Base-by-base conservation (phyloP, 2,797 vertebrate genomes). In the Phataginus tricuspis region DNA sequence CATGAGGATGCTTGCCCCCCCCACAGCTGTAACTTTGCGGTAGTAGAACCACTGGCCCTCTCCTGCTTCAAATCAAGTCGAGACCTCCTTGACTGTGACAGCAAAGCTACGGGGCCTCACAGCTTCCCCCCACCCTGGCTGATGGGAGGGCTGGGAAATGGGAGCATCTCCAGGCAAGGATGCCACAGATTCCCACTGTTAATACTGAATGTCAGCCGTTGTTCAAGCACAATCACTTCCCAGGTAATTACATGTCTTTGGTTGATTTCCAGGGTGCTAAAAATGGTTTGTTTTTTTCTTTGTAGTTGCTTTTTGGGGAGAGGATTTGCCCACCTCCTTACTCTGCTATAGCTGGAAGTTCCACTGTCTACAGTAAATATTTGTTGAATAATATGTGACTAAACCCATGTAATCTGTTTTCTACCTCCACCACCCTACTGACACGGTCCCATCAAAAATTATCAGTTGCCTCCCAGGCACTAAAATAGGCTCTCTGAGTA, bases 401-500 rank as follows among this genome's bases (percentile, higher is more conserved):
- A 68, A 68, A 57, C 18, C n/a, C 27, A 12, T 34, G 49, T 71
- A 77, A 59, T 77, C 49, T 55, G 79, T 83, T 59, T 90, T 68
- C 71, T 64, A n/a, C n/a, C 37, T 86, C 31, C 51, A 42, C 8
- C 57, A 25, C 27, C 55, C 27, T 85, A n/a, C 29, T 88, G 34
- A 84, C 68, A 85, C 57, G 49, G 31, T 94, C 51, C 51, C 57
- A 55, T 66, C 39, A 39, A 34, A 94, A 80, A 90, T 64, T 16
- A 59, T 55, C 64, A 69, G 12, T 42, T 39, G 83, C 80, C 27
- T 83, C 49, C 27, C 37, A 61, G 63, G 63, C 31, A 92, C 29
- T 84, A 66, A 95, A 89, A 77, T 8, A 64, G 82, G 80, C 39
- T 86, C 39, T 86, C 68, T 64, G 80, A 63, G 64, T 78, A 63